Conservation (phyloP, 2,113 vertebrate species). For the Corythoichthys haematopterus region DNA sequence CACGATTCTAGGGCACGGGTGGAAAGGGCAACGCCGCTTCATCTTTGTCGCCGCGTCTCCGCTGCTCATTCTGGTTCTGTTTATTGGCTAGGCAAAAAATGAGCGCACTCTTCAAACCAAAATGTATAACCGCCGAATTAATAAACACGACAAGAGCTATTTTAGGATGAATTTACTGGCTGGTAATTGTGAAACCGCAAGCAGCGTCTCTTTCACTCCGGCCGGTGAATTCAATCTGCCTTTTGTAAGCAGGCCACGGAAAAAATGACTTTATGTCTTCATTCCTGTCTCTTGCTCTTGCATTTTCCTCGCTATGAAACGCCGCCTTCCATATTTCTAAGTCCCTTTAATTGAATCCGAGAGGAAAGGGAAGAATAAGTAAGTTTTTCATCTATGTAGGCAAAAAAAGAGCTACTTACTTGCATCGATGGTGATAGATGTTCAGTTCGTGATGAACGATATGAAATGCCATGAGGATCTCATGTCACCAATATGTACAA, state of each 20-base stretch:
- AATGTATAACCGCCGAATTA: background rate
- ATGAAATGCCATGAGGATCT: too few relatives aligned
- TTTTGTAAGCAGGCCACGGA: slow-evolving; percentile 44
- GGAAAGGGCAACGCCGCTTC: slow-evolving; percentile 53
- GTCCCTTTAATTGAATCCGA: slow-evolving; percentile 19
- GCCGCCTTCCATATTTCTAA: slow-evolving; percentile 23
- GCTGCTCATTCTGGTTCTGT: slow-evolving; percentile 3
- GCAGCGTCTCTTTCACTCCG: slow-evolving; percentile 13
- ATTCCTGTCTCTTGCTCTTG: slow-evolving; percentile 58
- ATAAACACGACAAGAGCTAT: background rate
- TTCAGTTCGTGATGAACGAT: too few relatives aligned
- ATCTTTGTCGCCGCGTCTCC: slow-evolving; percentile 33
- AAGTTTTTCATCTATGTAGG: slow-evolving; percentile 11
- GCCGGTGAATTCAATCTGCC: slow-evolving; percentile 39
- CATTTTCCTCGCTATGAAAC: slow-evolving; percentile 58
- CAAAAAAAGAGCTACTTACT: background rate
- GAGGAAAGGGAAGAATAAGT: background rate
- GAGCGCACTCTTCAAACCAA: background rate
- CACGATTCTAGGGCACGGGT: slow-evolving; percentile 63
- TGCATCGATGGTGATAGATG: too few relatives aligned
- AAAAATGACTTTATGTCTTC: slow-evolving; percentile 62
- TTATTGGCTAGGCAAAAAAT: background rate
- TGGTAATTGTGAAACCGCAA: slow-evolving; percentile 24
- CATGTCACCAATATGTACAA: too few relatives aligned
- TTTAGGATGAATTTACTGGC: slow-evolving; percentile 31